A percentile compares a stretch with the other conserved stretches of the same genome.
Evolutionary conservation across 1,140 invertebrate species (phyloP).

Genomic region (Ladona fulva): DNA sequence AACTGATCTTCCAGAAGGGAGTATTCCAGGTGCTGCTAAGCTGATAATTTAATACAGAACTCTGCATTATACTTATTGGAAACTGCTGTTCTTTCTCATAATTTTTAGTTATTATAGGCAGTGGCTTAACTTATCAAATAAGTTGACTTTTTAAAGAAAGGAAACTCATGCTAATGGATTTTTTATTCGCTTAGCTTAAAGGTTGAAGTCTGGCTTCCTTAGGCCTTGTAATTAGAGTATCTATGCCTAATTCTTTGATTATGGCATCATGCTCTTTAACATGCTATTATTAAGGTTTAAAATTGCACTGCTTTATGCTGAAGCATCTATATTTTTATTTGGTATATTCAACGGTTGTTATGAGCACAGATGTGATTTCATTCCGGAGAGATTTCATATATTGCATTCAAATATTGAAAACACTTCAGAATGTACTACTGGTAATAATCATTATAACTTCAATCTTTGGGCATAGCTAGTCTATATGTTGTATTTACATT

Average conservation of each 20-base stretch:
- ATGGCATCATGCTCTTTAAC: neutral
- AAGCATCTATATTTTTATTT: conserved; percentile 35
- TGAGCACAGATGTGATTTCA: too few species aligned
- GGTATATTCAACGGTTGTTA: too few species aligned
- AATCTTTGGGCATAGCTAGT: too few species aligned
- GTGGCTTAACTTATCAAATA: neutral
- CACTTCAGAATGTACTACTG: too few species aligned
- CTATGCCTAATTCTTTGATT: conserved; percentile 17
- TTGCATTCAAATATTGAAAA: too few species aligned
- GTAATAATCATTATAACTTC: too few species aligned
- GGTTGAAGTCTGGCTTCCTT: neutral
- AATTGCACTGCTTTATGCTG: neutral
- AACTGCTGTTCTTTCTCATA: neutral
- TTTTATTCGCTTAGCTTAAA: neutral
- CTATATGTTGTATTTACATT: too few species aligned
- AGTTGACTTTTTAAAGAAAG: neutral
- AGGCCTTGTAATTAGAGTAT: neutral
- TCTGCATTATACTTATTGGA: neutral
- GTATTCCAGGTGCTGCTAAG: neutral
- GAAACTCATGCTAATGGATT: neutral
- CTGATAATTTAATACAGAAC: neutral
- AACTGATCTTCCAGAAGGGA: neutral
- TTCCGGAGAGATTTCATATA: too few species aligned
- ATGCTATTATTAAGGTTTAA: neutral
- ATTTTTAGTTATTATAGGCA: neutral